These are phyloP conservation scores for Charanyca ferruginea DNA, from an alignment of 2,888 invertebrate genomes.

Conservation along the genomic window DNA sequence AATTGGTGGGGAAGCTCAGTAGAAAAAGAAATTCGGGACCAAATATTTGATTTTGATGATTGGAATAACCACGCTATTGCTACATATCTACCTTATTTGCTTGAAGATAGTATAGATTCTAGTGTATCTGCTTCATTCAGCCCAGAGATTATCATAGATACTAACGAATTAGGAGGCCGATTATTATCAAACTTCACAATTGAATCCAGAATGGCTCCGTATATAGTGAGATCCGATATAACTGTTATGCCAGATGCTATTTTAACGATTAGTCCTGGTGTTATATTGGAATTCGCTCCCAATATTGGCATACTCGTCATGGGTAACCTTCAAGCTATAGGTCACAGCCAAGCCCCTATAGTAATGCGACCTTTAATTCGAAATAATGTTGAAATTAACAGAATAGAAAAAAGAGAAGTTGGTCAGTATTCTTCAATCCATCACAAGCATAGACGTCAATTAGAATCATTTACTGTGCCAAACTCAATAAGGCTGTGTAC, in stretches of 20 bases:
- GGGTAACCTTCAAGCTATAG: constrained; percentile 96
- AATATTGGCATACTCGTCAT: constrained; percentile 98
- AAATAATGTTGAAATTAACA: constrained; percentile 80
- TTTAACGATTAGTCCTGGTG: constrained; percentile 96
- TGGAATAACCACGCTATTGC: constrained; percentile 99
- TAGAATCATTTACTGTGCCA: constrained; percentile 90
- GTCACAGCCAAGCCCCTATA: constrained; percentile 94
- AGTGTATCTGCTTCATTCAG: constrained; percentile 94
- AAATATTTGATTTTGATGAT: constrained; percentile 99
- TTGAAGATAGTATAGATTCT: constrained; percentile 94
- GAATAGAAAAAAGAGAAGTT: constrained; percentile 83
- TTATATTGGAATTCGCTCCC: constrained; percentile 97
- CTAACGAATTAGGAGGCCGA: constrained; percentile 95
- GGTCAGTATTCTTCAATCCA: constrained; percentile 78
- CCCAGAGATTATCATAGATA: constrained; percentile 89
- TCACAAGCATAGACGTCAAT: constrained; percentile 86
- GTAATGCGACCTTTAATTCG: constrained; percentile 93
- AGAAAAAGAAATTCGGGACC: constrained; percentile 93
- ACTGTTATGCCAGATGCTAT: constrained; percentile 99
- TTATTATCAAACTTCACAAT: constrained; percentile 93
- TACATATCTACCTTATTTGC: constrained; percentile 96
- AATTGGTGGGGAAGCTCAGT: constrained; percentile 99
- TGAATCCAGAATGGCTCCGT: constrained; percentile 93
- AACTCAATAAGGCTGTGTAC: constrained; percentile 95
- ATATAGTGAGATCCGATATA: constrained; percentile 96